phyloP scores from a whole-genome alignment of 1,140 invertebrate genomes.

The Rhopalosiphum padi region DNA sequence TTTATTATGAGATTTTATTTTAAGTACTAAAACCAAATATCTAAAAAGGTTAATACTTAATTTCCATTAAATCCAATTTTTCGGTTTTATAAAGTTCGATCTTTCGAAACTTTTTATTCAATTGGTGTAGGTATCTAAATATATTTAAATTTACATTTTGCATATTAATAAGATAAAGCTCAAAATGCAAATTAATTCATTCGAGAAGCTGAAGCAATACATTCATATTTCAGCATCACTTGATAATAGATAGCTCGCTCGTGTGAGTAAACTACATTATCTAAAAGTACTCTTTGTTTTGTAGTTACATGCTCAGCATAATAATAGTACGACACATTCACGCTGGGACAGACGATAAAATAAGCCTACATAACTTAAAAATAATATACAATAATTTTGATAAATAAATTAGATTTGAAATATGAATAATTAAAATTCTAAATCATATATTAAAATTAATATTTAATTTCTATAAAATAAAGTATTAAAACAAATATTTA shows the following conservation, averaged over 20 bases:
- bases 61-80: conserved; percentile 16
- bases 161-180: conserved; percentile 27
- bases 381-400: neutral
- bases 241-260: conserved; percentile 11
- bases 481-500: neutral
- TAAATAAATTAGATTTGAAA: neutral
- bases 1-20: conserved; percentile 16
- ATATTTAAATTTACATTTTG: neutral
- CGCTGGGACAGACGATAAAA: neutral
- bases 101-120: neutral
- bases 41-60: conserved; percentile 3
- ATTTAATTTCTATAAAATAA: neutral
- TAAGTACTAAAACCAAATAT: neutral
- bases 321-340: neutral
- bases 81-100: neutral
- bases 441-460: neutral
- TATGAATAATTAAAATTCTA: neutral
- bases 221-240: neutral
- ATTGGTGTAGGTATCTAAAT: neutral
- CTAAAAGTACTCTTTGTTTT: neutral
- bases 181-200: conserved; percentile 34
- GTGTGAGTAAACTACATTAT: neutral
- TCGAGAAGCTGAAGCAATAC: conserved; percentile 23
- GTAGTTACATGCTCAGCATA: neutral
- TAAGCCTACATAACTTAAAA: neutral